phyloP scores from a whole-genome alignment of 2,888 invertebrate genomes.

The Plebejus melissa region DNA sequence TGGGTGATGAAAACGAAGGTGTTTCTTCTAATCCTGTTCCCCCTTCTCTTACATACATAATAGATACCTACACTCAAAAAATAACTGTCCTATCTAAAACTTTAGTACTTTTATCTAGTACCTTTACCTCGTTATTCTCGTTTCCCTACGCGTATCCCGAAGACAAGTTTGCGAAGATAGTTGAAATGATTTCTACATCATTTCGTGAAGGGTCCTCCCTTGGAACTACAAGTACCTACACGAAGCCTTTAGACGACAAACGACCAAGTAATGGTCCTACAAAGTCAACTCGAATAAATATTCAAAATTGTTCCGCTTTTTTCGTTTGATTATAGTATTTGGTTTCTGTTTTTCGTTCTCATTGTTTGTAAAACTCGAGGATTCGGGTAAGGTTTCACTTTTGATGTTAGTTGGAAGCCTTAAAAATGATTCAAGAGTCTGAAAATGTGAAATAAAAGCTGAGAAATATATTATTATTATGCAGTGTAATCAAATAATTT shows the following conservation, averaged over 20 bases:
- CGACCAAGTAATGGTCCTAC: background rate
- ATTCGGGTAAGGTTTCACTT: background rate
- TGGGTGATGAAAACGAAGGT: too few species aligned
- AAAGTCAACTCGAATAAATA: conserved; percentile 7
- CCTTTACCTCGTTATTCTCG: background rate
- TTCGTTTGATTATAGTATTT: conserved; percentile 19
- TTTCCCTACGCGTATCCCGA: background rate
- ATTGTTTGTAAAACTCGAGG: background rate
- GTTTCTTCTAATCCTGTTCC: too few species aligned
- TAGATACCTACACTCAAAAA: too few species aligned
- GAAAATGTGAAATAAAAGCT: background rate
- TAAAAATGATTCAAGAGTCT: background rate
- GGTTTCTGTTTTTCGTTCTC: conserved; percentile 2
- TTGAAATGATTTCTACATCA: conserved; percentile 5
- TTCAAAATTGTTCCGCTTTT: conserved; percentile 19
- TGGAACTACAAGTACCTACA: conserved; percentile 2
- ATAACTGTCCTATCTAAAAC: background rate
- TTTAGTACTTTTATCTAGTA: background rate
- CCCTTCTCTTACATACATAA: too few species aligned
- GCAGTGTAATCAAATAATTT: too few species aligned
- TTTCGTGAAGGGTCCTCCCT: conserved; percentile 2
- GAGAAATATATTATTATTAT: too few species aligned
- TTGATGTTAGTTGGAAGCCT: background rate
- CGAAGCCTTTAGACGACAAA: conserved; percentile 14
- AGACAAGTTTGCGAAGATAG: background rate